A percentile compares a stretch with the other conserved stretches of the same genome.
Evolutionary conservation across 2,888 invertebrate genomes (phyloP).

Genomic region (Perithous albicinctus): DNA sequence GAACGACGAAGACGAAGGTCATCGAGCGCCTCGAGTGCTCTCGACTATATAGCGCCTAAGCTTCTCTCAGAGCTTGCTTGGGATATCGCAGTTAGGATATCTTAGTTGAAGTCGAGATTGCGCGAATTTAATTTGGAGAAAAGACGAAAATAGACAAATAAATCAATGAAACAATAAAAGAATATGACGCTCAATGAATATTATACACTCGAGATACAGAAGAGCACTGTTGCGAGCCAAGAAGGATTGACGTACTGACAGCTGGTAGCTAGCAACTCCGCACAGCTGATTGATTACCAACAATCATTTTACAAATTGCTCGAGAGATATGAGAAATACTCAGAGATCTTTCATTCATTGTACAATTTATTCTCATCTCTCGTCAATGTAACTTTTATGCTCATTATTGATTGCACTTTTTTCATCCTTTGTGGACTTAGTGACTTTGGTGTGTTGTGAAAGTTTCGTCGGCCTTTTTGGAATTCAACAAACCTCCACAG

Average conservation of each 20-base stretch:
- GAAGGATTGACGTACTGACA: constrained; percentile 47
- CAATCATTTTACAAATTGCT: constrained; percentile 44
- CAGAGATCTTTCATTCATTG: constrained; percentile 4
- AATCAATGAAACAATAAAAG: background rate
- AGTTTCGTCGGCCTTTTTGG: background rate
- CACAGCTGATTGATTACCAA: constrained; percentile 50
- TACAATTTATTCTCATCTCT: background rate
- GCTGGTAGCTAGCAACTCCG: constrained; percentile 32
- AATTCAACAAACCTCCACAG: background rate
- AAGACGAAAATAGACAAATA: background rate
- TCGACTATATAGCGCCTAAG: constrained; percentile 1
- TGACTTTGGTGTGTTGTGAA: background rate
- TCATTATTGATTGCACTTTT: background rate
- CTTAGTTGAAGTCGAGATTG: background rate
- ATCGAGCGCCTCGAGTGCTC: constrained; percentile 50
- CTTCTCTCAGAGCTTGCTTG: background rate
- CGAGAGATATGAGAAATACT: constrained; percentile 18
- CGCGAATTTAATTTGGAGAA: background rate
- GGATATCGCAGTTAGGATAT: background rate
- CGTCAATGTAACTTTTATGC: background rate
- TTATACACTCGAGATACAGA: constrained; percentile 1
- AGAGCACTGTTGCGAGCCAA: constrained; percentile 10
- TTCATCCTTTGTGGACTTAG: background rate
- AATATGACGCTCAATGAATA: constrained; percentile 4
- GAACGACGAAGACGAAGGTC: constrained; percentile 73